These are phyloP conservation scores for Malthinus seriepunctatus DNA, from an alignment of 2,888 invertebrate species.

Conservation along the genomic window DNA sequence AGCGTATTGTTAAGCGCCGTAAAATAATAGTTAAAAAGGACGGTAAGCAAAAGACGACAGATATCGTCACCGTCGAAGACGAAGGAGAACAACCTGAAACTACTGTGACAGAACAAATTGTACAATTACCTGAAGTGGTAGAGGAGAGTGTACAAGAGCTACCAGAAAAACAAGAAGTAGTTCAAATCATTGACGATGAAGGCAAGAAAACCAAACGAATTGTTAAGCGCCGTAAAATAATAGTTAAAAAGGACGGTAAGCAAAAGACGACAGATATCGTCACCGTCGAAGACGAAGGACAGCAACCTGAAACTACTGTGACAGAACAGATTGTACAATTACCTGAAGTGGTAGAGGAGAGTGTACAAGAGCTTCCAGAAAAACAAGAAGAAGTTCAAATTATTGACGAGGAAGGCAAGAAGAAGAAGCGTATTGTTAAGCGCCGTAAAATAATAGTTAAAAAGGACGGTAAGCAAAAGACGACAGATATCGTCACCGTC, in stretches of 20 bases:
- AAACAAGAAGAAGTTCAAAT: slow-evolving; percentile 53
- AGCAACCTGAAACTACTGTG: slow-evolving; percentile 40
- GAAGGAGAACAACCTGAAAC: slow-evolving; percentile 34
- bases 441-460: slow-evolving; percentile 48
- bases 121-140: not conserved
- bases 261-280: slow-evolving; percentile 47
- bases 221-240: slow-evolving; percentile 44
- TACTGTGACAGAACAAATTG: slow-evolving; percentile 38
- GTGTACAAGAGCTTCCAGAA: slow-evolving; percentile 56
- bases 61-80: slow-evolving; percentile 40
- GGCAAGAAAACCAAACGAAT: slow-evolving; percentile 38
- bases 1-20: slow-evolving; percentile 10
- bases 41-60: slow-evolving; percentile 15
- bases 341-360: slow-evolving; percentile 28
- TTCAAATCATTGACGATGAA: slow-evolving; percentile 36
- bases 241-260: slow-evolving; percentile 41
- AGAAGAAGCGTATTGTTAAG: slow-evolving; percentile 48
- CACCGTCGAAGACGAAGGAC: slow-evolving; percentile 41
- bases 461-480: slow-evolving; percentile 36
- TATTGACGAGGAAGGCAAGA: slow-evolving; percentile 43
- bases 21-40: slow-evolving; percentile 21
- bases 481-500: slow-evolving; percentile 37
- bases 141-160: slow-evolving; percentile 43
- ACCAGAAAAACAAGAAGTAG: slow-evolving; percentile 38
- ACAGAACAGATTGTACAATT: slow-evolving; percentile 35